These are phyloP conservation scores for Aphelenchoides besseyi DNA, from an alignment of 1,140 invertebrate genomes.

Conservation along the genomic window DNA sequence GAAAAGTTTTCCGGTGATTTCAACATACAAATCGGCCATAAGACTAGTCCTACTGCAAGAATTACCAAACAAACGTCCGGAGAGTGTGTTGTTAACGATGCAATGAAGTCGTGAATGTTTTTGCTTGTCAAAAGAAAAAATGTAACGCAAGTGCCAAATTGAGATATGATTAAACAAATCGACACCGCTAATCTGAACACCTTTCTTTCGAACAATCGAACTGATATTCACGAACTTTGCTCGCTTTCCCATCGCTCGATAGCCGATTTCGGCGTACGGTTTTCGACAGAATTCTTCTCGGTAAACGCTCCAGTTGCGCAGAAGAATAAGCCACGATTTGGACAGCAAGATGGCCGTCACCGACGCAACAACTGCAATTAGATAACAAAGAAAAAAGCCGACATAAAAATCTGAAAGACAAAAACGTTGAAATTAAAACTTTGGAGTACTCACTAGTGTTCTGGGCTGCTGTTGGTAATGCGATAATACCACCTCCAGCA, in stretches of 20 bases:
- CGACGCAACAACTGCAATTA: slow-evolving; percentile 31
- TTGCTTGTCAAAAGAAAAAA: slow-evolving; percentile 33
- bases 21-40: slow-evolving; percentile 21
- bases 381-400: slow-evolving; percentile 31
- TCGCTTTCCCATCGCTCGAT: slow-evolving; percentile 31
- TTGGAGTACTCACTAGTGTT: not conserved
- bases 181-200: slow-evolving; percentile 25
- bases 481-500: slow-evolving; percentile 35
- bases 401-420: slow-evolving; percentile 34
- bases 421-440: slow-evolving; percentile 1
- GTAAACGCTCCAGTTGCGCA: slow-evolving; percentile 31
- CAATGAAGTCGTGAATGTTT: slow-evolving; percentile 37
- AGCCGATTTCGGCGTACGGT: slow-evolving; percentile 48
- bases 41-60: slow-evolving; percentile 25
- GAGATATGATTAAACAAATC: slow-evolving; percentile 11
- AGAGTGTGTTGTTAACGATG: slow-evolving; percentile 1
- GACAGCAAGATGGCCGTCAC: slow-evolving; percentile 41
- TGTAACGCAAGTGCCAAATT: slow-evolving; percentile 27
- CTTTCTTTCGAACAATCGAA: not conserved
- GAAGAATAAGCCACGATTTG: slow-evolving; percentile 38
- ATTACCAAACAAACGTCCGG: slow-evolving; percentile 29
- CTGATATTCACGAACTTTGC: slow-evolving; percentile 23
- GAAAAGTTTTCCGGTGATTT: slow-evolving; percentile 40
- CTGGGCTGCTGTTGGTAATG: slow-evolving; percentile 29
- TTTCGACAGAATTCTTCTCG: slow-evolving; percentile 46